Evolutionary conservation across 1,140 invertebrate species (phyloP), one percentile per base, ranked within the genome.

Genomic region (Bombus vancouverensis): DNA sequence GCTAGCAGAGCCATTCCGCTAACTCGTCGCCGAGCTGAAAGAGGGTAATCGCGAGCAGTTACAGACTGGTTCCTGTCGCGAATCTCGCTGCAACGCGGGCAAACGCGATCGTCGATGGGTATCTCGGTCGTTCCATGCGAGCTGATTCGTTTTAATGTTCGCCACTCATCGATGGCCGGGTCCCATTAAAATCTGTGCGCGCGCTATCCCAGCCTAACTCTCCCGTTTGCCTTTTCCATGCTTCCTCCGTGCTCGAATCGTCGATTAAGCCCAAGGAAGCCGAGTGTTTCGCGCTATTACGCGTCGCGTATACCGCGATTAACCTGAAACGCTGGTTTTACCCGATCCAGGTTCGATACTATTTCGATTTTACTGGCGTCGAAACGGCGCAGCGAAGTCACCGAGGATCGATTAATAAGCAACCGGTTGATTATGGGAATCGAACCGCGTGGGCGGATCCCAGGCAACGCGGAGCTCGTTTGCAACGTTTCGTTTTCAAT

Each of bases 101-200:
- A 37, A 83, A 83, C 82, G 72, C 6, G 76, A 86, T 72, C 77
- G 78, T 32, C 85, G 85, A 89, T 88, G 71, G 68, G 62, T 81
- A 81, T 84, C 85, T 70, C 79, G 72, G 68, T 65, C 85, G 88
- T 87, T 87, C 12, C 81, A 44, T n/a, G 62, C 53, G 68, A 68
- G 32, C 66, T 81, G 88, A 89, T 90, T 89, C 79, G 89, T 90
- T 90, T 89, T 83, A 90, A 90, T 88, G 82, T 79, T 68, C 75
- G 75, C 42, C 68, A 72, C 73, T 82, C 70, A 79, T 89, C 79
- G 88, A 86, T 77, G 84, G 47, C 78, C n/a, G 47, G 72, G 22
- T 22, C 28, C 88, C 84, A 89, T 89, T 89, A 89, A 89, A 89
- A 88, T 73, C 76, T 59, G 70, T 65, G 32, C 34, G 13, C 22